Conservation (phyloP, 2,113 vertebrate genomes). For the Melanostigma gelatinosum region DNA sequence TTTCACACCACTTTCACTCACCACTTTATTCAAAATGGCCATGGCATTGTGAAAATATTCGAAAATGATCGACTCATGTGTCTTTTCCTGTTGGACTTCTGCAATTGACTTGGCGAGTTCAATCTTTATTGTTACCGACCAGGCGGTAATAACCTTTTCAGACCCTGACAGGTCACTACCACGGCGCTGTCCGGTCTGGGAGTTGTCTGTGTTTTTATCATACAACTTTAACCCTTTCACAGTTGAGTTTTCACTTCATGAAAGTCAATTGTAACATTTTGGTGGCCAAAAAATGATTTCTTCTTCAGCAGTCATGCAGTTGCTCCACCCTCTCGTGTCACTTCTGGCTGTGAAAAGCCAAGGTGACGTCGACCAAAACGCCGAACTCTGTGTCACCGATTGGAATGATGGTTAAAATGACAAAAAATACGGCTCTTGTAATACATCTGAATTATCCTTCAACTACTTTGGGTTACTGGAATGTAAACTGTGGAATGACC, state of each 20-base stretch:
- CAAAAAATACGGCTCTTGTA: constrained; percentile 52
- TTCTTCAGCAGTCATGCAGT: no score
- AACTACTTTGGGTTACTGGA: constrained; percentile 23
- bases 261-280: no score
- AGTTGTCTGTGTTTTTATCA: no score
- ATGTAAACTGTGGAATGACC: constrained; percentile 57
- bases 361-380: no score
- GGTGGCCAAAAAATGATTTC: no score
- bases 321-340: no score
- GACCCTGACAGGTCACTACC: no score
- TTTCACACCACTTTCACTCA: neutral
- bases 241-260: no score
- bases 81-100: neutral
- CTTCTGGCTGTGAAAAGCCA: no score
- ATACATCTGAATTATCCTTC: constrained; percentile 63
- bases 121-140: constrained; percentile 16
- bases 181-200: no score
- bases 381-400: constrained; percentile 7
- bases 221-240: no score
- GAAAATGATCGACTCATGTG: neutral
- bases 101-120: constrained; percentile 43
- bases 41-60: neutral
- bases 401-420: constrained; percentile 56
- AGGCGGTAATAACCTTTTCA: no score
- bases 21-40: neutral